Conservation (phyloP, 2,888 invertebrate species). For the Lepidocyrtinus sp. region DNA sequence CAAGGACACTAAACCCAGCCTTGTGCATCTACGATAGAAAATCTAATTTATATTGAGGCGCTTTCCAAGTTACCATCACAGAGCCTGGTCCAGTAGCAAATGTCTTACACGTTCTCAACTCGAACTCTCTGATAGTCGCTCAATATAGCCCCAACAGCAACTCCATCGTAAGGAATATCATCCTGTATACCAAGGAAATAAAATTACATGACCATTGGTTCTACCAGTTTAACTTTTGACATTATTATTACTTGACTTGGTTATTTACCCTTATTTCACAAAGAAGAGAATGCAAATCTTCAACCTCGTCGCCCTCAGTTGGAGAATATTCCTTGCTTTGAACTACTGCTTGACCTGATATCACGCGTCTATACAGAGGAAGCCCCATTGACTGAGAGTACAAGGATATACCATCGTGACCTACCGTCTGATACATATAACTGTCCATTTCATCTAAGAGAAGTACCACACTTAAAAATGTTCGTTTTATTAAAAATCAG, state of each 20-base stretch:
- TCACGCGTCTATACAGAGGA: slow-evolving; percentile 89
- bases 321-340: slow-evolving; percentile 85
- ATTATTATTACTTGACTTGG: too few relatives aligned
- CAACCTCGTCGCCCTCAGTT: slow-evolving; percentile 94
- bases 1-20: slow-evolving; percentile 89
- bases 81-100: not conserved
- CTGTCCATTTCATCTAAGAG: slow-evolving; percentile 93
- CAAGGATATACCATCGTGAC: slow-evolving; percentile 92
- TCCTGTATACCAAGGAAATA: slow-evolving; percentile 75
- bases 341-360: slow-evolving; percentile 87
- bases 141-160: slow-evolving; percentile 97
- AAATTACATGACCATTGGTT: too few relatives aligned
- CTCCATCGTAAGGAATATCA: slow-evolving; percentile 87
- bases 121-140: slow-evolving; percentile 98
- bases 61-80: too few relatives aligned
- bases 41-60: too few relatives aligned
- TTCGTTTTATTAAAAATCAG: not conserved
- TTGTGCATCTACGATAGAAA: slow-evolving; percentile 82
- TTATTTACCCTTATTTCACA: slow-evolving; percentile 84
- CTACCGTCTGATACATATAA: slow-evolving; percentile 99
- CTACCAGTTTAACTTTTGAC: too few relatives aligned
- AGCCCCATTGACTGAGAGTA: slow-evolving; percentile 95
- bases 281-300: slow-evolving; percentile 92
- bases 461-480: slow-evolving; percentile 16
- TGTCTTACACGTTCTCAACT: slow-evolving; percentile 96